These are phyloP conservation scores for Coregonus suidteri DNA, from an alignment of 2,797 vertebrate genomes.

Conservation along the genomic window DNA sequence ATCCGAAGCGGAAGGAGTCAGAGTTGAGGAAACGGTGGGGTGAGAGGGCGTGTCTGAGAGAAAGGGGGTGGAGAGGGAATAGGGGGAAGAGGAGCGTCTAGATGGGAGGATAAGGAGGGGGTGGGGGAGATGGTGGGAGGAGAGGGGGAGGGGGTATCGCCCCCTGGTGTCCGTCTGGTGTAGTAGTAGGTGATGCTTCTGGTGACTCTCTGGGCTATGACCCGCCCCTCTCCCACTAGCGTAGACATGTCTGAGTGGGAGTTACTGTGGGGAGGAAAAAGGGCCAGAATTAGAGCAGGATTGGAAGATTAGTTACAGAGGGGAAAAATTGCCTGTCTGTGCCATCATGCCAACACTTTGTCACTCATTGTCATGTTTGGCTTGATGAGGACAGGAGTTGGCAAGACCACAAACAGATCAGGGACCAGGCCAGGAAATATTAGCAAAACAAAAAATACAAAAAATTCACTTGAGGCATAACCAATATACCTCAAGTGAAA, in stretches of 20 bases:
- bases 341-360: no score
- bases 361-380: no score
- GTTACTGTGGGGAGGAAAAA: constrained; percentile 33
- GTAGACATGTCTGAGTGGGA: constrained; percentile 23
- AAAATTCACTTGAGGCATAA: neutral
- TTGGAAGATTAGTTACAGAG: neutral
- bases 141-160: neutral
- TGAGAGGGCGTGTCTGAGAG: constrained; percentile 27
- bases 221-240: neutral
- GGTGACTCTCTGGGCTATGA: constrained; percentile 43
- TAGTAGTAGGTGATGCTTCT: constrained; percentile 59
- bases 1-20: neutral
- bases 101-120: no score
- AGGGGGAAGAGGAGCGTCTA: neutral
- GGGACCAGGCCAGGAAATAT: neutral
- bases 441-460: neutral
- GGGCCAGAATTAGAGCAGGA: neutral
- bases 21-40: neutral
- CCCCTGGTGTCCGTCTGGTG: neutral
- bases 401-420: no score
- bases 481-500: neutral
- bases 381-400: no score
- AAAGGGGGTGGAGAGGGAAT: constrained; percentile 7
- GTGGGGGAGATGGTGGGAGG: neutral
- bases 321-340: neutral